A percentile compares a stretch with the other conserved stretches of the same genome.
Conservation (phyloP, 1,140 invertebrate genomes). For the Apis laboriosa region DNA sequence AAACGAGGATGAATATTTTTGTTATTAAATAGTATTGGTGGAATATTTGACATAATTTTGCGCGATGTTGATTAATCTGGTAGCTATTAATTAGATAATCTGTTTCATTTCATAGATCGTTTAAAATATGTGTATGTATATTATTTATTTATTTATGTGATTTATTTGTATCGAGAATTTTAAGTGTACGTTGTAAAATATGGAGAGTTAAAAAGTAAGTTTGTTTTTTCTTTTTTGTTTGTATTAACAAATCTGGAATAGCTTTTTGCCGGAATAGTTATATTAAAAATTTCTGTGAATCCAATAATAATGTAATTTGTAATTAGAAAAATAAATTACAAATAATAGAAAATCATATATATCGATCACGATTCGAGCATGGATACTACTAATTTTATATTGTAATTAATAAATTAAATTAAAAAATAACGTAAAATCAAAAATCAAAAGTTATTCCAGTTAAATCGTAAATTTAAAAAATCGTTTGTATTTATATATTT, state of each 20-base stretch:
- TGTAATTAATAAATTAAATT: too few relatives aligned
- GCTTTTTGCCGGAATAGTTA: background rate
- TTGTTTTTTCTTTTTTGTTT: background rate
- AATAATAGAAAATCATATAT: too few relatives aligned
- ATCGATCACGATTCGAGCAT: too few relatives aligned
- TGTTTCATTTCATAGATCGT: background rate
- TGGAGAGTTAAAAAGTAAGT: background rate
- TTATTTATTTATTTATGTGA: conserved; percentile 1
- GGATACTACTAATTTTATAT: too few relatives aligned
- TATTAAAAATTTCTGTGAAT: background rate
- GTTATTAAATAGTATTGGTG: background rate
- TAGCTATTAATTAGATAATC: background rate
- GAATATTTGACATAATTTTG: background rate
- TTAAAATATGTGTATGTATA: background rate
- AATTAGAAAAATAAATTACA: too few relatives aligned
- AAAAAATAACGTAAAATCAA: too few relatives aligned
- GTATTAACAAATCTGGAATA: background rate
- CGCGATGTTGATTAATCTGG: background rate
- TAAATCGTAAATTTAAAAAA: background rate
- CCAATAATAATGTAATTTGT: too few relatives aligned
- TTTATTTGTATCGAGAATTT: background rate
- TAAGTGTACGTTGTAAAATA: background rate
- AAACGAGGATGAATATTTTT: background rate
- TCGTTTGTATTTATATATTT: background rate
- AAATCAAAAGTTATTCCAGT: background rate